Evolutionary conservation across 2,888 invertebrate species (phyloP), one percentile per base, ranked within the genome.

Genomic region (Therioaphis trifolii): DNA sequence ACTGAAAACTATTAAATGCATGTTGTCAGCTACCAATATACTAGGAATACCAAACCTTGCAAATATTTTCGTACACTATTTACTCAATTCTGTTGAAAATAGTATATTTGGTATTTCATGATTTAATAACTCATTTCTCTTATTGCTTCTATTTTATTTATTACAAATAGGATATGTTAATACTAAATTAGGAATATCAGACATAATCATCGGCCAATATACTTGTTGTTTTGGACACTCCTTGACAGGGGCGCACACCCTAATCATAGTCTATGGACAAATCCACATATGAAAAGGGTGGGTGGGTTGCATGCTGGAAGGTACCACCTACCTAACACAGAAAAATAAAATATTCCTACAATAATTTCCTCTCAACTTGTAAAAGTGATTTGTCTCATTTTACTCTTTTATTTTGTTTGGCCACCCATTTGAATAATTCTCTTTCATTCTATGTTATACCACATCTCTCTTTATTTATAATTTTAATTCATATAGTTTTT

Each of bases 1-100:
- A 79, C 40, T 84, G 63, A n/a, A 15, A 52, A 58, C 84, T 79
- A n/a, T 24, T 21, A 52, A 85, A 85, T 40, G 85, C 35, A 84
- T 72, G 40, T 85, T 85, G 21, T 85, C 85, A 27, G 63, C 27
- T 5, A 63, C 27, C n/a, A 63, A 24, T 27, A 27, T 24, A 27
- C 66, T 55, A 27, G 84, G 76, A 71, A 84, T 84, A 1, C 85
- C 85, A 84, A 49, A 61, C 5, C 75, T 18, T 52, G 21, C 7
- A 49, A 75, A 82, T 4, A 82, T 66, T 35, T 27, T 46, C n/a
- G 61, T 75, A 21, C 55, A 29, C 27, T 58, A 27, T 11, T 35
- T 58, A 29, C 15, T 69, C 11, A 46, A 46, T 9, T 46, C 46
- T 46, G 2, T 46, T 46, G 46, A 29, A 82, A 80, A 85, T 14